phyloP scores from a whole-genome alignment of 2,888 invertebrate genomes.

The Xestia c-nigrum region DNA sequence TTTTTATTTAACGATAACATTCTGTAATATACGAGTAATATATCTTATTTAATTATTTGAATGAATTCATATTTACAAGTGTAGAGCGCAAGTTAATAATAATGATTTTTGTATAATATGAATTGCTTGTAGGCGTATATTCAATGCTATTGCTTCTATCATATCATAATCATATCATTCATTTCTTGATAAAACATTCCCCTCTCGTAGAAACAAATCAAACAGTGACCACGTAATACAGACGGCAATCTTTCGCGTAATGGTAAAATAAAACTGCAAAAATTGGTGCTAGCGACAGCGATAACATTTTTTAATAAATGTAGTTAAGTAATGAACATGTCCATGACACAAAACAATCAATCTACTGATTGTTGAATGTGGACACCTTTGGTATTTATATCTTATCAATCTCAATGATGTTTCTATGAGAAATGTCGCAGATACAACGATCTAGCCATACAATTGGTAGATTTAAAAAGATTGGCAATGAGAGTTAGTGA shows the following conservation, averaged over 20 bases:
- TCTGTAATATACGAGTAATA: constrained; percentile 85
- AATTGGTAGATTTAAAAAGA: constrained; percentile 44
- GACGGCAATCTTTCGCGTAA: constrained; percentile 55
- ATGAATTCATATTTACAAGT: constrained; percentile 83
- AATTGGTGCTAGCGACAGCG: constrained; percentile 69
- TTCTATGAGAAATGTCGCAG: constrained; percentile 53
- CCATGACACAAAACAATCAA: constrained; percentile 42
- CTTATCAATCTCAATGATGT: constrained; percentile 43
- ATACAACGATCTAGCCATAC: constrained; percentile 41
- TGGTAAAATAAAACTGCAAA: constrained; percentile 55
- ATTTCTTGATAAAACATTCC: constrained; percentile 72
- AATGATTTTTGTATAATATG: constrained; percentile 77
- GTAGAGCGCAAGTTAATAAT: constrained; percentile 75
- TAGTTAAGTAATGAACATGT: constrained; percentile 60
- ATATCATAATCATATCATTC: constrained; percentile 72
- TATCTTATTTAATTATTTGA: constrained; percentile 85
- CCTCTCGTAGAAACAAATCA: constrained; percentile 57
- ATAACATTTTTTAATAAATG: constrained; percentile 58
- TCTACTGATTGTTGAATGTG: constrained; percentile 33
- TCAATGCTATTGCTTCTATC: constrained; percentile 75
- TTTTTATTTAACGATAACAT: constrained; percentile 82
- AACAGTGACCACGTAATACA: constrained; percentile 46
- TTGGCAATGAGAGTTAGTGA: constrained; percentile 41
- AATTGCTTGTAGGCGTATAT: constrained; percentile 77
- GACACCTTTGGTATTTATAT: constrained; percentile 32